A percentile compares a stretch with the other conserved stretches of the same genome.
Evolutionary conservation across 1,140 invertebrate genomes (phyloP).

Genomic region (Trichoplusia ni): DNA sequence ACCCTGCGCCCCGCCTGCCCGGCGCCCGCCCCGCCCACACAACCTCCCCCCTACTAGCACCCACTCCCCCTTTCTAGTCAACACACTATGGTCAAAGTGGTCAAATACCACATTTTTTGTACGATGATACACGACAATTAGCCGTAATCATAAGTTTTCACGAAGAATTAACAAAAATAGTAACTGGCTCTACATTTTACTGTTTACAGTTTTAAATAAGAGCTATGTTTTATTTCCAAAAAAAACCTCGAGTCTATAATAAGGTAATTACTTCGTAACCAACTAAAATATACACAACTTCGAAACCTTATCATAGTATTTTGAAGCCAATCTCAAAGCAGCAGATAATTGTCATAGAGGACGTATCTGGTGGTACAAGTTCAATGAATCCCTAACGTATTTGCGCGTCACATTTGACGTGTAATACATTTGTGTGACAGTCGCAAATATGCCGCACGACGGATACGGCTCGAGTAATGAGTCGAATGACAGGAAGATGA

Average conservation of each 20-base stretch:
- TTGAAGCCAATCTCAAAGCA: neutral
- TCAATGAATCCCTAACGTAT: constrained; percentile 49
- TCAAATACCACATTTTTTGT: neutral
- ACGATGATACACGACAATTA: no score
- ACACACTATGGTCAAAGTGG: neutral
- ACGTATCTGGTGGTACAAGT: neutral
- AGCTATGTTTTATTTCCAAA: no score
- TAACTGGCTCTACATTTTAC: no score
- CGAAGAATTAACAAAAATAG: no score
- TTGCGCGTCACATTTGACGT: constrained; percentile 55
- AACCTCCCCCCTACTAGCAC: constrained; percentile 57
- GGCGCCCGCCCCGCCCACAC: constrained; percentile 64
- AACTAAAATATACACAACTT: no score
- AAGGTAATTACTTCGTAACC: no score
- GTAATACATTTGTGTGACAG: constrained; percentile 42
- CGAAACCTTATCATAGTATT: no score
- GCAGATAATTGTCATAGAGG: neutral
- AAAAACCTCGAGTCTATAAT: no score
- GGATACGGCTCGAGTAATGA: constrained; percentile 50
- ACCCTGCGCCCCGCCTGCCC: constrained; percentile 72
- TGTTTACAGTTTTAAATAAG: no score
- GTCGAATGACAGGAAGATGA: constrained; percentile 58
- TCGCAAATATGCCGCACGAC: constrained; percentile 45
- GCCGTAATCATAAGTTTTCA: no score
- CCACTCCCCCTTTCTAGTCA: constrained; percentile 41